A percentile compares a stretch with the other conserved stretches of the same genome.
phyloP scores from a whole-genome alignment of 1,140 invertebrate species.

The Habropoda laboriosa region DNA sequence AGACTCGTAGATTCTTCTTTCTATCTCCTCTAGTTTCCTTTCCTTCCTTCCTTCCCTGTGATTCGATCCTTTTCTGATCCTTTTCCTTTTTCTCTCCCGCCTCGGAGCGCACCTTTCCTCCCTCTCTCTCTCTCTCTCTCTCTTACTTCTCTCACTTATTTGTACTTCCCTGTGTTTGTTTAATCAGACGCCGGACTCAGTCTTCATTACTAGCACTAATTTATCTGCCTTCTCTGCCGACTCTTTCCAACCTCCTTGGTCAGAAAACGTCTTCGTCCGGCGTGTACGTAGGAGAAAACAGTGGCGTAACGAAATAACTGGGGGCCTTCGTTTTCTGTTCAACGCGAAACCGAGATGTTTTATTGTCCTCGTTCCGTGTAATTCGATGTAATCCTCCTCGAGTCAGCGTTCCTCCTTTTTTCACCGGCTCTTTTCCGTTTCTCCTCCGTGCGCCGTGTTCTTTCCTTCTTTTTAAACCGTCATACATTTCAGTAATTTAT shows the following conservation, averaged over 20 bases:
- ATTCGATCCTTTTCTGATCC: background rate
- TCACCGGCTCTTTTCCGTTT: background rate
- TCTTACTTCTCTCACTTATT: constrained; percentile 66
- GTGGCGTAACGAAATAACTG: constrained; percentile 54
- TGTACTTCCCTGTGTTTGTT: constrained; percentile 77
- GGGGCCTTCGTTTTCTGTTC: constrained; percentile 45
- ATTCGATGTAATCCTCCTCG: constrained; percentile 33
- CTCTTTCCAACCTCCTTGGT: constrained; percentile 54
- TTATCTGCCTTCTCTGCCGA: constrained; percentile 75
- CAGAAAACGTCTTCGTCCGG: constrained; percentile 6
- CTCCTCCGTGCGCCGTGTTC: background rate
- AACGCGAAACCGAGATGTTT: constrained; percentile 34
- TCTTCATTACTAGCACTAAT: constrained; percentile 78
- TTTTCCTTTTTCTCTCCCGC: constrained; percentile 21
- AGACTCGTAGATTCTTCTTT: constrained; percentile 56
- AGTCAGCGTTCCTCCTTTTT: constrained; percentile 23
- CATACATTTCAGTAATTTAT: constrained; percentile 26
- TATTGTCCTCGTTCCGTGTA: constrained; percentile 17
- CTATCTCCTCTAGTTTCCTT: background rate
- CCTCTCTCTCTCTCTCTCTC: constrained; percentile 22
- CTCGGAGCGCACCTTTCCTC: background rate
- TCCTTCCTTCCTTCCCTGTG: constrained; percentile 25
- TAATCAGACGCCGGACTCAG: constrained; percentile 78
- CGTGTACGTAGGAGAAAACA: constrained; percentile 49
- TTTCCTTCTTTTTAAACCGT: background rate